Conservation (phyloP, 2,113 vertebrate genomes). For the Cairina moschata region DNA sequence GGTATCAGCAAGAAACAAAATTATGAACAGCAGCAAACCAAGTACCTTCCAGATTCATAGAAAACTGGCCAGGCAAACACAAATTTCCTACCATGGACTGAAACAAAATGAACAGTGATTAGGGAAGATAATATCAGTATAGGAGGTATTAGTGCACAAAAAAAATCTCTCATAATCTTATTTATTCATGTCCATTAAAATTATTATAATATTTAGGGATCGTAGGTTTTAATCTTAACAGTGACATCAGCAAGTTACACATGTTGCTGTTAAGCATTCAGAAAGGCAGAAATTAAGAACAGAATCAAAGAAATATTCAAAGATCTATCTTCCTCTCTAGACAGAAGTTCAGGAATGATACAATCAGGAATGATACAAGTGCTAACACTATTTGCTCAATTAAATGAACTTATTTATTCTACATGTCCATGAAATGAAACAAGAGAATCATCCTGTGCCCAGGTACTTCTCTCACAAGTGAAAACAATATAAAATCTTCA, state of each 20-base stretch:
- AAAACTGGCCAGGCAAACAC: slow-evolving; percentile 7
- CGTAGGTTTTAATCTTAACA: neutral
- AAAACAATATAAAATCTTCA: neutral
- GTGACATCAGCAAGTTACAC: neutral
- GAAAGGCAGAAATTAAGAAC: neutral
- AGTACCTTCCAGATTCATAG: slow-evolving; percentile 23
- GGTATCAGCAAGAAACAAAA: neutral
- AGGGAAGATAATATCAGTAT: neutral
- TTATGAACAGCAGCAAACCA: neutral
- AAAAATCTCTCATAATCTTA: neutral
- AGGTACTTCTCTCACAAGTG: neutral
- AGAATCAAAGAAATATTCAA: neutral
- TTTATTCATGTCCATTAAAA: neutral
- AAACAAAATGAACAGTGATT: slow-evolving; percentile 22
- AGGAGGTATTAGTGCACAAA: neutral
- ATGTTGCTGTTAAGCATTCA: neutral
- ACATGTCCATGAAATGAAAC: neutral
- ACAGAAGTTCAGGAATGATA: neutral
- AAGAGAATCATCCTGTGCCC: neutral
- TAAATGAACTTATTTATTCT: neutral
- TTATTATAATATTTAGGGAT: neutral
- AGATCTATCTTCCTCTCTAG: neutral
- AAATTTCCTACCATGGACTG: neutral
- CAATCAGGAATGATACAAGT: accelerated
- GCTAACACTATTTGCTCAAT: neutral